Percentiles rank a stretch among this genome's conserved stretches.
Conservation (phyloP, 2,113 vertebrate species). For the Rhineura floridana region DNA sequence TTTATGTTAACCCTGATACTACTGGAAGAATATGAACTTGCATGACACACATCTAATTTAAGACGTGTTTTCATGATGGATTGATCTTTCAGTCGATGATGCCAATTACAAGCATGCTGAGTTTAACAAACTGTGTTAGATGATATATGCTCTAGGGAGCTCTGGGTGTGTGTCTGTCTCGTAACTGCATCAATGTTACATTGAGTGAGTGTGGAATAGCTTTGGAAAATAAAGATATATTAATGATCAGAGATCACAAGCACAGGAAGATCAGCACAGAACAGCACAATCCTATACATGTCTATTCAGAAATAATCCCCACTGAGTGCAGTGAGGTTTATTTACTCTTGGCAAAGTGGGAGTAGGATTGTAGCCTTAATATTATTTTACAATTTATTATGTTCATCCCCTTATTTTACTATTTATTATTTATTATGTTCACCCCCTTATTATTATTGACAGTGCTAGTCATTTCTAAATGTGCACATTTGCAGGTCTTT, state of each 20-base stretch:
- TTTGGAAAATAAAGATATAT: neutral
- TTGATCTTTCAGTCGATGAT: neutral
- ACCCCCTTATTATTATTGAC: neutral
- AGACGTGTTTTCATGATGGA: neutral
- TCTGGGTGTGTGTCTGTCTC: neutral
- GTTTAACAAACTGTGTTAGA: neutral
- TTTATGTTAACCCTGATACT: neutral
- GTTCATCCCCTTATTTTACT: neutral
- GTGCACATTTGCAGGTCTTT: neutral
- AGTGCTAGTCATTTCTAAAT: neutral
- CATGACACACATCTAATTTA: neutral
- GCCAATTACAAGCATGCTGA: constrained; percentile 1
- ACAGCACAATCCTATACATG: neutral
- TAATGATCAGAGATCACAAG: neutral
- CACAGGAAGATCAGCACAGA: neutral
- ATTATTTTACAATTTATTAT: neutral
- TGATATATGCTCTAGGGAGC: neutral
- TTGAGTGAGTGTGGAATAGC: neutral
- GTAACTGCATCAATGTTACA: neutral
- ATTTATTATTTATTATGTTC: neutral
- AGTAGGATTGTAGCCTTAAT: neutral
- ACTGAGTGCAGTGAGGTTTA: neutral
- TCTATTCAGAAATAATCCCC: neutral
- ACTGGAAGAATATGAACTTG: neutral
- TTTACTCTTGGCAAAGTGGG: neutral